Percentiles rank a stretch among this genome's conserved stretches.
These are phyloP conservation scores for Mesorhabditis sp. DNA, from an alignment of 2,888 invertebrate species.

Conservation along the genomic window DNA sequence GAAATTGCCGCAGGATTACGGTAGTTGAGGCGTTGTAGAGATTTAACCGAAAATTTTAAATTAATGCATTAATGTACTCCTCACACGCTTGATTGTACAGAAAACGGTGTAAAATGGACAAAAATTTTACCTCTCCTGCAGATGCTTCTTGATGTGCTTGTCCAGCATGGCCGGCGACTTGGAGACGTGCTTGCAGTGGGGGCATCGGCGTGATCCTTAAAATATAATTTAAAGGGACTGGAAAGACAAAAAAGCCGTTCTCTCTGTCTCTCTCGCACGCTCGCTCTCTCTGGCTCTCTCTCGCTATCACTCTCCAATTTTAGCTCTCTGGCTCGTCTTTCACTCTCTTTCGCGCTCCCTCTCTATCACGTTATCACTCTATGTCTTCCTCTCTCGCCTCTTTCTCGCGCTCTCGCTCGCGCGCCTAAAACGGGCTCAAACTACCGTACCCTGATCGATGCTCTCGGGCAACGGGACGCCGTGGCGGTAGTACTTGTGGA, in stretches of 20 bases:
- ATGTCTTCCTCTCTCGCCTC: neutral
- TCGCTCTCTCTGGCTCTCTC: neutral
- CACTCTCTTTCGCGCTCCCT: too few relatives aligned
- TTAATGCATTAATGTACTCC: too few relatives aligned
- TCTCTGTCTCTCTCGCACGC: neutral
- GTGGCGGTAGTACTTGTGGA: slow-evolving; percentile 58
- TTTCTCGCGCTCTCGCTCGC: neutral
- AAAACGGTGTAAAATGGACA: too few relatives aligned
- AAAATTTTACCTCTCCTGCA: too few relatives aligned
- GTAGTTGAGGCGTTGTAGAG: too few relatives aligned
- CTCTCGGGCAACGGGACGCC: slow-evolving; percentile 51
- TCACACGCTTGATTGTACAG: too few relatives aligned
- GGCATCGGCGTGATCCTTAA: slow-evolving; percentile 54
- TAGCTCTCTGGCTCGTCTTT: too few relatives aligned
- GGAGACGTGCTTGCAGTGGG: slow-evolving; percentile 54
- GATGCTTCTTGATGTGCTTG: slow-evolving; percentile 43
- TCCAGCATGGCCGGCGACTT: slow-evolving; percentile 58
- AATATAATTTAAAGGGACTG: slow-evolving; percentile 7
- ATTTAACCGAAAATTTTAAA: too few relatives aligned
- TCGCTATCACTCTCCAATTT: too few relatives aligned
- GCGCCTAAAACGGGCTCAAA: neutral
- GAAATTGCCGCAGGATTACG: too few relatives aligned
- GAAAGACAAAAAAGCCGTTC: neutral
- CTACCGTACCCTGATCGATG: slow-evolving; percentile 51
- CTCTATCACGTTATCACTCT: neutral